Base-by-base conservation (phyloP, 2,797 vertebrate genomes). In the Rhynchonycteris naso region DNA sequence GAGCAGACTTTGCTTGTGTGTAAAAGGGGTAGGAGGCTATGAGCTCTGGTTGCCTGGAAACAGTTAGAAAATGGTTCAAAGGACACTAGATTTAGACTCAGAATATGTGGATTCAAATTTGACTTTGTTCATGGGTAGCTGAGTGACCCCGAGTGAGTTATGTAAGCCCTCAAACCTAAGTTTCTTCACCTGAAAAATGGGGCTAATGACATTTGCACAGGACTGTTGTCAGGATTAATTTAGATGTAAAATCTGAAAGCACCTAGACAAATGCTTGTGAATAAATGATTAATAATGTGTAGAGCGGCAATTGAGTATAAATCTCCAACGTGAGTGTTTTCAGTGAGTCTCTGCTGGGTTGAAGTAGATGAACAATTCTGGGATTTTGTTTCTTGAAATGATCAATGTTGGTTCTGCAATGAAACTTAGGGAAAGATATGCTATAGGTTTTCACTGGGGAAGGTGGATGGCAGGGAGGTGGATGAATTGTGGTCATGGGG, bases 111-210 rank as follows among this genome's bases (percentile, higher is more conserved):
- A 24, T 81, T 95, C 84, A 72, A 66, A 65, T 52, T 21, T 28
- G 58, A 61, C 30, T 65, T n/a, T 61, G n/a, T 28, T 24, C 4
- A 12, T 3, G 9, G 8, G 22, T 24, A 54, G 43, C 35, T 89
- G 68, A 76, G 30, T 71, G 92, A 82, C 61, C 83, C 24, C 63
- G 63, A n/a, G n/a, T 28, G 52, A 79, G 18, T 90, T 96, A 63
- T 30, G 5, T 80, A 90, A 94, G 56, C n/a, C 28, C 50, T 22
- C 78, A 58, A 30, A 74, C 76, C 47, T 22, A 38, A 56, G 8
- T 72, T 38, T 94, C 50, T 30, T 95, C 65, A 16, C 88, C 59
- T 90, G 69, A 79, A 92, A 90, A 95, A 89, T 83, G 35, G 66
- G 24, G n/a, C 58, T 94, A 92, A 86, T 84, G 58, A 33, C 43